A percentile compares a stretch with the other conserved stretches of the same genome.
phyloP scores from a whole-genome alignment of 2,797 vertebrate genomes.

The Sebastes itinus region DNA sequence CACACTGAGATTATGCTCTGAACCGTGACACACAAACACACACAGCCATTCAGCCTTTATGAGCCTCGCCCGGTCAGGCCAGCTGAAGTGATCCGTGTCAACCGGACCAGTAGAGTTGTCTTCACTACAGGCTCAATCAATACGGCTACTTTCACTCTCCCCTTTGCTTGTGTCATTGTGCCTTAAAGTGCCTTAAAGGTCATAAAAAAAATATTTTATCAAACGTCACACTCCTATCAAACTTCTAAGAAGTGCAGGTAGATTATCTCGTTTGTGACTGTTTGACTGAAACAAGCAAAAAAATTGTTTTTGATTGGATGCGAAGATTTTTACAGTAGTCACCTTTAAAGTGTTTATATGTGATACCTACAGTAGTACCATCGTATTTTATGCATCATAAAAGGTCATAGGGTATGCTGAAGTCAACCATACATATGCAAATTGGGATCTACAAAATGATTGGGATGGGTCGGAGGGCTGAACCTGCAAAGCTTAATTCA shows the following conservation, averaged over 20 bases:
- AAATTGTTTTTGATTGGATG: not conserved
- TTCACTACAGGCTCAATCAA: conserved; percentile 14
- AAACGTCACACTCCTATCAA: not conserved
- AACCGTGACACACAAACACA: not conserved
- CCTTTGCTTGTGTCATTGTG: not conserved
- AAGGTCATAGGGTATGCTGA: not conserved
- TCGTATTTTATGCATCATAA: not conserved
- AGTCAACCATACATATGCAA: not conserved
- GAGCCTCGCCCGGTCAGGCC: not conserved
- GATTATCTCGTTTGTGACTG: not conserved
- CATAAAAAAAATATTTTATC: not conserved
- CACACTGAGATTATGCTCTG: not conserved
- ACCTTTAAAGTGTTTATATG: not conserved
- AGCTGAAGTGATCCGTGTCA: not conserved
- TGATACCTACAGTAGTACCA: not conserved
- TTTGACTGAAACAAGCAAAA: not conserved
- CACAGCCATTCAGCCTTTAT: not conserved
- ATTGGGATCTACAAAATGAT: not conserved
- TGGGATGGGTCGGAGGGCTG: not conserved
- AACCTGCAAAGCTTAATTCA: not conserved
- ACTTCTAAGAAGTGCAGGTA: not conserved
- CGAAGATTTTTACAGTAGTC: not conserved
- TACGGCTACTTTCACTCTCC: conserved; percentile 22
- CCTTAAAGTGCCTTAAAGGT: not conserved
- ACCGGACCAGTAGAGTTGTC: not conserved